Percentiles rank a stretch among this genome's conserved stretches.
These are phyloP conservation scores for Mustela lutreola DNA, from an alignment of 2,113 vertebrate genomes.

Conservation along the genomic window DNA sequence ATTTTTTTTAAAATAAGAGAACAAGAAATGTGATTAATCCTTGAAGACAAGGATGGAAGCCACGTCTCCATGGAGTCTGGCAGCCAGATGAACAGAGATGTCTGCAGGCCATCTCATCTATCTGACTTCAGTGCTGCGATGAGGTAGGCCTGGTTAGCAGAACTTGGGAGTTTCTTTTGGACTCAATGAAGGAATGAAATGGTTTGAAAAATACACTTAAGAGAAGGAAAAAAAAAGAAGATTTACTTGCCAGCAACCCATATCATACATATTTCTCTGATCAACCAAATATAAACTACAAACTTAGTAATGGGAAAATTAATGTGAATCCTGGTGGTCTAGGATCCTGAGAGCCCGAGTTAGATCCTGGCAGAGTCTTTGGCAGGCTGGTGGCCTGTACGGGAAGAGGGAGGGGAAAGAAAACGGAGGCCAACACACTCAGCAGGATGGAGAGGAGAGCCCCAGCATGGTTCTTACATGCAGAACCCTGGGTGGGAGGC, in stretches of 20 bases:
- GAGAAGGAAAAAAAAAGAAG: slow-evolving; percentile 70
- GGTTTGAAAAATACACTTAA: slow-evolving; percentile 80
- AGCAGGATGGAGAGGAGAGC: background rate
- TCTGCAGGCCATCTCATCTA: slow-evolving; percentile 22
- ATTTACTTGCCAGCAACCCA: slow-evolving; percentile 82
- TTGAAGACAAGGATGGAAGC: slow-evolving; percentile 84
- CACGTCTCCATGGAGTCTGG: slow-evolving; percentile 85
- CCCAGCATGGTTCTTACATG: background rate
- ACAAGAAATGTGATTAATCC: slow-evolving; percentile 87
- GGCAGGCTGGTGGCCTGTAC: slow-evolving; percentile 80
- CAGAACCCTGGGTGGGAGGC: background rate
- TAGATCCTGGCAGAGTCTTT: slow-evolving; percentile 77
- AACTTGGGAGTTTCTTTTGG: slow-evolving; percentile 80
- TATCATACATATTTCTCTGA: slow-evolving; percentile 85
- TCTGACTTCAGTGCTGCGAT: slow-evolving; percentile 38
- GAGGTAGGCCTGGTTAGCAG: slow-evolving; percentile 59
- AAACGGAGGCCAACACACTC: slow-evolving; percentile 7
- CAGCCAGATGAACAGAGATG: slow-evolving; percentile 85
- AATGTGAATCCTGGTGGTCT: slow-evolving; percentile 88
- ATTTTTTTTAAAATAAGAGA: slow-evolving; percentile 68
- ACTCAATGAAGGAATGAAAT: slow-evolving; percentile 81
- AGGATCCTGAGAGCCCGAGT: slow-evolving; percentile 84
- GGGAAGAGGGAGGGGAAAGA: slow-evolving; percentile 44
- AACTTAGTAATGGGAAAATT: slow-evolving; percentile 87
- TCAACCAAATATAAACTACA: slow-evolving; percentile 88